phyloP scores from a whole-genome alignment of 2,797 vertebrate genomes.

The Acridotheres tristis region DNA sequence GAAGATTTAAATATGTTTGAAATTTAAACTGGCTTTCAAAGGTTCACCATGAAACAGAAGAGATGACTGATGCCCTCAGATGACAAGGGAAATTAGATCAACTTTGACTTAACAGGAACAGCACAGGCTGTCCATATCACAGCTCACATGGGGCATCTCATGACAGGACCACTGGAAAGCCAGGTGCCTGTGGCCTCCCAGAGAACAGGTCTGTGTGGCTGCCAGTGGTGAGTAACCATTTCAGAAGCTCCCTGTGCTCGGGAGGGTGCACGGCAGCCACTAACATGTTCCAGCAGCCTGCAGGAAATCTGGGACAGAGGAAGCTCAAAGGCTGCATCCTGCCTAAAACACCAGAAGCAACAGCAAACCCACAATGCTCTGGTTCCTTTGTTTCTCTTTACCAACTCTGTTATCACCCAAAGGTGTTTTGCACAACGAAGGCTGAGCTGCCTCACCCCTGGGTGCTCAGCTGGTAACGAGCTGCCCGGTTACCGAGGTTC shows the following conservation, averaged over 20 bases:
- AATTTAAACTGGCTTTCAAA: neutral
- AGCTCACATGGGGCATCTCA: neutral
- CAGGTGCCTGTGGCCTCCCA: neutral
- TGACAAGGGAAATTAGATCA: constrained; percentile 12
- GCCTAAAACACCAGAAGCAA: neutral
- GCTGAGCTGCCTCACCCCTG: neutral
- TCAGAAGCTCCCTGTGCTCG: neutral
- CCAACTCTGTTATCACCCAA: neutral
- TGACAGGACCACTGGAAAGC: neutral
- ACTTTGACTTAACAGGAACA: neutral
- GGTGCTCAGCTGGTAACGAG: neutral
- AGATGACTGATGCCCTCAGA: constrained; percentile 10
- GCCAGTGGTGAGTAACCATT: neutral
- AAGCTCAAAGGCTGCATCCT: neutral
- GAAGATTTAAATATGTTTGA: constrained; percentile 5
- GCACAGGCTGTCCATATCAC: neutral
- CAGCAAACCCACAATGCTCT: neutral
- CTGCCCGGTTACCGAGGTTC: too few species aligned
- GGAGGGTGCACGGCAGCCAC: neutral
- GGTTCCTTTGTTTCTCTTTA: neutral
- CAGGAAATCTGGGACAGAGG: neutral
- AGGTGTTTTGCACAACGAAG: neutral
- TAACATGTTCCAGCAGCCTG: neutral
- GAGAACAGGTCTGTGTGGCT: rapidly evolving
- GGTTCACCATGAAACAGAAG: neutral